Conservation (phyloP, 2,888 invertebrate genomes). For the Drepanosiphum platanoidis region DNA sequence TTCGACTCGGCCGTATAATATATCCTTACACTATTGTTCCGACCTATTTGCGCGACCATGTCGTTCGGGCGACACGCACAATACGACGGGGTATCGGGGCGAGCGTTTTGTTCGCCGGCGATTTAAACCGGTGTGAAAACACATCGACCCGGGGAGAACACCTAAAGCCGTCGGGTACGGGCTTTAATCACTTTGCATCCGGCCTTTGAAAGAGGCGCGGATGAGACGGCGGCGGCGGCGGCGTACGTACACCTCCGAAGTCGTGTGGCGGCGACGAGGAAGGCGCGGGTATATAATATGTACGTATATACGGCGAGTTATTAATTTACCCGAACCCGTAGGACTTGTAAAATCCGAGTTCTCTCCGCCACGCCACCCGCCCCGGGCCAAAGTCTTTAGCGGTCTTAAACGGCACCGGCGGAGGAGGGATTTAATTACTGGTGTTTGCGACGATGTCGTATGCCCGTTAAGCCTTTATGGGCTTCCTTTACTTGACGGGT, state of each 20-base stretch:
- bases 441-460: slow-evolving; percentile 58
- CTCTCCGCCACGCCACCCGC: background rate
- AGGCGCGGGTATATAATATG: background rate
- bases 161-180: slow-evolving; percentile 17
- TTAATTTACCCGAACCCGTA: slow-evolving; percentile 49
- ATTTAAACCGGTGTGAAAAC: slow-evolving; percentile 42
- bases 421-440: slow-evolving; percentile 57
- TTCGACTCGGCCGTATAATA: too few relatives aligned
- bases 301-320: slow-evolving; percentile 21
- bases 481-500: slow-evolving; percentile 48
- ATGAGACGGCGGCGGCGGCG: background rate
- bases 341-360: slow-evolving; percentile 51
- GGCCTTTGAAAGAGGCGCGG: slow-evolving; percentile 40
- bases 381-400: slow-evolving; percentile 46
- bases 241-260: background rate
- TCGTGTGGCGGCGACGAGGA: slow-evolving; percentile 2
- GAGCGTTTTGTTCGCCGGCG: slow-evolving; percentile 27
- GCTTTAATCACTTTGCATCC: slow-evolving; percentile 51
- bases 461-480: slow-evolving; percentile 52
- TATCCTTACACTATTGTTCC: background rate
- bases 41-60: background rate
- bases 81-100: background rate
- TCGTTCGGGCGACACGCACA: background rate
- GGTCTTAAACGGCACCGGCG: slow-evolving; percentile 29
- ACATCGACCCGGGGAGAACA: slow-evolving; percentile 14